Percentiles rank a stretch among this genome's conserved stretches.
phyloP scores from a whole-genome alignment of 2,797 vertebrate genomes.

The Lagocephalus sceleratus region DNA sequence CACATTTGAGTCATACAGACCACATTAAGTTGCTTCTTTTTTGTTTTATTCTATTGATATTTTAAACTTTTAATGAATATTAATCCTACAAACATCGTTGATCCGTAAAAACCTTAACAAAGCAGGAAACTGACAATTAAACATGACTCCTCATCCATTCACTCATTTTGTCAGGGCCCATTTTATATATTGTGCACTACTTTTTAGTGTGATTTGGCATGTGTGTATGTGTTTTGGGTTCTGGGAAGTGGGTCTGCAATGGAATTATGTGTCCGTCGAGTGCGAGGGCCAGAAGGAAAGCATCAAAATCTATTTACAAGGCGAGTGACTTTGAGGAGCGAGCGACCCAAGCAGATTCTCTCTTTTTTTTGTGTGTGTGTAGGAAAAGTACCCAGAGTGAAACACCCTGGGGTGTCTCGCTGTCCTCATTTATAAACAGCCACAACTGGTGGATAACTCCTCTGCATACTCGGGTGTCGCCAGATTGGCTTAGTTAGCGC shows the following conservation, averaged over 20 bases:
- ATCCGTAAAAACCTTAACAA: no score
- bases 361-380: constrained; percentile 57
- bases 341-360: constrained; percentile 54
- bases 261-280: constrained; percentile 61
- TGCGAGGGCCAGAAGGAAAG: constrained; percentile 59
- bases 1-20: background rate
- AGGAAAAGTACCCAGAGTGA: constrained; percentile 61
- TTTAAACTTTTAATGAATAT: no score
- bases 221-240: background rate
- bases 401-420: constrained; percentile 72
- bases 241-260: constrained; percentile 41
- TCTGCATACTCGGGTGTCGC: constrained; percentile 68
- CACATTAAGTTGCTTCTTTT: constrained; percentile 7
- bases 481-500: constrained; percentile 74
- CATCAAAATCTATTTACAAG: constrained; percentile 75
- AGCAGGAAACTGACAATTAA: constrained; percentile 49
- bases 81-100: no score
- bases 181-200: constrained; percentile 26
- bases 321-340: constrained; percentile 65
- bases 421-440: constrained; percentile 77
- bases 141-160: constrained; percentile 35
- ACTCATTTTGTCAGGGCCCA: constrained; percentile 45
- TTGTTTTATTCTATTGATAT: no score
- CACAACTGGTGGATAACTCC: constrained; percentile 66
- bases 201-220: constrained; percentile 30